These are phyloP conservation scores for Pedetes capensis DNA, from an alignment of 2,113 vertebrate species.

Conservation along the genomic window DNA sequence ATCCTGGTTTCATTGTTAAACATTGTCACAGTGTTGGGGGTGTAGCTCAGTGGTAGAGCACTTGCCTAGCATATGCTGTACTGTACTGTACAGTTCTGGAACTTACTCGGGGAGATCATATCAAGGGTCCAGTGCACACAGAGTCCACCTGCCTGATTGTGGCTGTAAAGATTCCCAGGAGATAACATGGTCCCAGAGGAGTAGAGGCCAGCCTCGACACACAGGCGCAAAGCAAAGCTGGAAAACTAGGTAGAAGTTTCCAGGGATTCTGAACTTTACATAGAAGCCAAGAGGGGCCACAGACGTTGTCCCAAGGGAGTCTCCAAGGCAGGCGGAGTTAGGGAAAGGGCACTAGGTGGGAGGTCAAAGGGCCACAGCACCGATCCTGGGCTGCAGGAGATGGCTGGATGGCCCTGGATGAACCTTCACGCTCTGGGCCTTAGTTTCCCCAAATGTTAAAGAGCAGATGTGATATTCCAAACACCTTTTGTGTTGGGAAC, in stretches of 20 bases:
- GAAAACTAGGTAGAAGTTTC: constrained; percentile 53
- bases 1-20: no score
- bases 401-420: background rate
- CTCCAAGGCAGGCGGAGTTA: background rate
- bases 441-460: constrained; percentile 20
- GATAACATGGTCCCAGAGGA: background rate
- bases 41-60: background rate
- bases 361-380: background rate
- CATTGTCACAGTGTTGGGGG: no score
- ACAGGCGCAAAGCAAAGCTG: background rate
- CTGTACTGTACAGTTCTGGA: background rate
- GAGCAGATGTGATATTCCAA: background rate
- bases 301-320: background rate
- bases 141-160: background rate
- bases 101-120: no score
- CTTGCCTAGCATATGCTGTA: background rate
- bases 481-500: background rate
- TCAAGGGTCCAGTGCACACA: no score
- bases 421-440: background rate
- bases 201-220: background rate
- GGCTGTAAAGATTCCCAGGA: background rate
- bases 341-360: background rate
- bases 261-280: constrained; percentile 44
- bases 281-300: background rate
- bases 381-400: background rate